phyloP scores from a whole-genome alignment of 2,113 vertebrate genomes.

The Paramisgurnus dabryanus region DNA sequence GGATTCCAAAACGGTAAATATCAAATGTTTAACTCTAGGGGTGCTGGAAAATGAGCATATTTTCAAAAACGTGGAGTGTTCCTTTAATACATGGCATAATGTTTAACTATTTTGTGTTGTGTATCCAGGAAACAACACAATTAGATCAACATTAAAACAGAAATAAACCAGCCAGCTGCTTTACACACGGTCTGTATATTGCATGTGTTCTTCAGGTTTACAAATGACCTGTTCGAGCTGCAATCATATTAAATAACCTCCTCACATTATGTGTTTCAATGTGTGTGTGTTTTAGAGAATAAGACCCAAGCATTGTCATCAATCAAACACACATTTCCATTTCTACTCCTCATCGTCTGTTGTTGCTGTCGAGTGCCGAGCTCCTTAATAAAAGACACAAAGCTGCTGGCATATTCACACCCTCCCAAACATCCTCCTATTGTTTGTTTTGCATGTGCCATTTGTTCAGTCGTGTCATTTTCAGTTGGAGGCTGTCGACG shows the following conservation, averaged over 20 bases:
- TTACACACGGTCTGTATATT: constrained; percentile 22
- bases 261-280: not conserved
- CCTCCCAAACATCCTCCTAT: constrained; percentile 24
- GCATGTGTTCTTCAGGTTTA: constrained; percentile 26
- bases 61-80: no score
- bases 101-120: constrained; percentile 7
- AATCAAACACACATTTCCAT: constrained; percentile 16
- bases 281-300: not conserved
- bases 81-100: constrained; percentile 5
- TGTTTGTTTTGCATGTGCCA: constrained; percentile 30
- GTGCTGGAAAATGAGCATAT: no score
- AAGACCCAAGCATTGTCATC: not conserved
- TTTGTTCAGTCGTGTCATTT: constrained; percentile 16
- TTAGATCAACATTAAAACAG: constrained; percentile 28
- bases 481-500: constrained; percentile 13
- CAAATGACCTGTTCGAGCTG: constrained; percentile 36
- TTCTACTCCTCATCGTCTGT: not conserved
- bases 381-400: constrained; percentile 6
- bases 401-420: constrained; percentile 2
- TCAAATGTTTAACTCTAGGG: no score
- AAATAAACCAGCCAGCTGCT: constrained; percentile 46
- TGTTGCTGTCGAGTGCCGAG: not conserved
- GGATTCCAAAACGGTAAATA: no score
- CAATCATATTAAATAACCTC: constrained; percentile 40
- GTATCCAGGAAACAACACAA: constrained; percentile 40